A percentile compares a stretch with the other conserved stretches of the same genome.
Evolutionary conservation across 2,888 invertebrate genomes (phyloP).

Genomic region (Micropterix aruncella): DNA sequence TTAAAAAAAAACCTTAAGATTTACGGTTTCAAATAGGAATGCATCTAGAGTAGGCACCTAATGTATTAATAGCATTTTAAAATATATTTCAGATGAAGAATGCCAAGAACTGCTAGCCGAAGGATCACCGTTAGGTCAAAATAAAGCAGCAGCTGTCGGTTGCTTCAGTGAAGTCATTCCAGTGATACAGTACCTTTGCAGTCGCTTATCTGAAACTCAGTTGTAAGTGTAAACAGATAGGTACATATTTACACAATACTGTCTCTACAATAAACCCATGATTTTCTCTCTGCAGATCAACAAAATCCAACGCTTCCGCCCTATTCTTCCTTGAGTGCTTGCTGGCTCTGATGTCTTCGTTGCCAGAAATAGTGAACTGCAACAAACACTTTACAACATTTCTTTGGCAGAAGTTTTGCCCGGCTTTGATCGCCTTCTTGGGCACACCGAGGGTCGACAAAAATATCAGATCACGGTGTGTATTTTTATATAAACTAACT

Average conservation of each 20-base stretch:
- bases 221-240: constrained; percentile 33
- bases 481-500: constrained; percentile 11
- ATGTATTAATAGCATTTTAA: no score
- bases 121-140: constrained; percentile 32
- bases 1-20: no score
- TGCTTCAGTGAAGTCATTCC: constrained; percentile 86
- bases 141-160: constrained; percentile 53
- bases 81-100: constrained; percentile 51
- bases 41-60: no score
- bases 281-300: constrained; percentile 28
- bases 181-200: constrained; percentile 78
- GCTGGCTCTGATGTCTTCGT: constrained; percentile 67
- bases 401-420: constrained; percentile 87
- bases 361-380: constrained; percentile 69
- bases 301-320: constrained; percentile 48
- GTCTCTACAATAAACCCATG: neutral
- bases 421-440: constrained; percentile 73
- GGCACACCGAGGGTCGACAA: constrained; percentile 79
- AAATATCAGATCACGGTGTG: constrained; percentile 55
- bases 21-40: no score
- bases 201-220: constrained; percentile 70
- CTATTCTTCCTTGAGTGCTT: constrained; percentile 79
- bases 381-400: constrained; percentile 80
- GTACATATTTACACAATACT: neutral
- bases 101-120: constrained; percentile 53